A percentile compares a stretch with the other conserved stretches of the same genome.
Evolutionary conservation across 2,797 vertebrate genomes (phyloP).

Genomic region (Chelon auratus): DNA sequence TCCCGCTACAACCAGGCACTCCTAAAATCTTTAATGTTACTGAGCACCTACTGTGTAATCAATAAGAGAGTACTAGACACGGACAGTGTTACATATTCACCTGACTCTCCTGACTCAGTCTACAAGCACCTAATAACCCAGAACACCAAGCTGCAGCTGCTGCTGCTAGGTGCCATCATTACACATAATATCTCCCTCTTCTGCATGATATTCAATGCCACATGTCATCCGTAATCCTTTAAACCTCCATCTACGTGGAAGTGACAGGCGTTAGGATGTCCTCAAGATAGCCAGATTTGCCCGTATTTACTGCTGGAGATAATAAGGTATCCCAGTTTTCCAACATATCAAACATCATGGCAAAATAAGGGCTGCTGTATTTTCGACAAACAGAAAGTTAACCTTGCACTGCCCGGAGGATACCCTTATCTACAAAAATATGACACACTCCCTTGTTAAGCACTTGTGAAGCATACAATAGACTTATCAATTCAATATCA

Average conservation of each 20-base stretch:
- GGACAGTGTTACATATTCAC: background rate
- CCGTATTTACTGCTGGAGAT: slow-evolving; percentile 63
- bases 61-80: slow-evolving; percentile 8
- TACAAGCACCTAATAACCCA: background rate
- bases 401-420: slow-evolving; percentile 39
- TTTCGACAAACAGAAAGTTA: slow-evolving; percentile 47
- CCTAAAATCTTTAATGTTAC: slow-evolving; percentile 6
- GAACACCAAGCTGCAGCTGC: slow-evolving; percentile 2
- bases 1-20: slow-evolving; percentile 20
- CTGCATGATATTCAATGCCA: slow-evolving; percentile 5
- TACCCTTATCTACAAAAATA: slow-evolving; percentile 42
- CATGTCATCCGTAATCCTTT: slow-evolving; percentile 6
- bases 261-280: slow-evolving; percentile 9
- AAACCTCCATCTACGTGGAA: slow-evolving; percentile 10
- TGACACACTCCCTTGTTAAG: slow-evolving; percentile 38
- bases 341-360: slow-evolving; percentile 44
- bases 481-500: background rate
- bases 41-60: slow-evolving; percentile 5
- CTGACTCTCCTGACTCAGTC: background rate
- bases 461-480: background rate
- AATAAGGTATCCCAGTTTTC: slow-evolving; percentile 50
- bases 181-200: background rate
- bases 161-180: background rate
- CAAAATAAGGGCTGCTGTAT: slow-evolving; percentile 70
- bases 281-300: slow-evolving; percentile 59